Conservation (phyloP, 2,888 invertebrate genomes). For the Drosophila neonasuta region DNA sequence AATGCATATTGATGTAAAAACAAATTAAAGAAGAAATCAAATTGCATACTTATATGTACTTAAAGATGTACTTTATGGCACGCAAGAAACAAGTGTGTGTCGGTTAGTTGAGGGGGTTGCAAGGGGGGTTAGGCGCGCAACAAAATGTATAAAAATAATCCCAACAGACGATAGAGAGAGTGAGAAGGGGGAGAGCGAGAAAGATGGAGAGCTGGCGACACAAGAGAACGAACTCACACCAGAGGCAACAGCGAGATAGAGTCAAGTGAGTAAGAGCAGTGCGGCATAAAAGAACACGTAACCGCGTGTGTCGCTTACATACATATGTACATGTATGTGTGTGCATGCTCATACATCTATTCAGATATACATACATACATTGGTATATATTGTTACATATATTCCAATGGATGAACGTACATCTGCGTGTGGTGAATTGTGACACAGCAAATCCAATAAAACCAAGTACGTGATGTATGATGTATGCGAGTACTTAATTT, state of each 20-base stretch:
- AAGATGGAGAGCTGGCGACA: slow-evolving; percentile 28
- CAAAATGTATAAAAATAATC: slow-evolving; percentile 73
- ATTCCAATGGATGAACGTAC: slow-evolving; percentile 6
- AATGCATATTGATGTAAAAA: slow-evolving; percentile 6
- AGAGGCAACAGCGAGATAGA: slow-evolving; percentile 26
- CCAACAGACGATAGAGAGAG: slow-evolving; percentile 24
- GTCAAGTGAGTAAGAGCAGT: slow-evolving; percentile 42
- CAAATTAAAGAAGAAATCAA: slow-evolving; percentile 18
- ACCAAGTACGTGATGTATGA: slow-evolving; percentile 23
- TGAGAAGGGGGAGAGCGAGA: slow-evolving; percentile 16
- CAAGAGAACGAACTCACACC: slow-evolving; percentile 28
- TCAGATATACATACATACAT: slow-evolving; percentile 19
- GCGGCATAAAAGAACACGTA: slow-evolving; percentile 60
- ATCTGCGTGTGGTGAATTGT: slow-evolving; percentile 33
- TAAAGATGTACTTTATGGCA: slow-evolving; percentile 5
- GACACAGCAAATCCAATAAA: slow-evolving; percentile 49
- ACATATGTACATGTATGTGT: slow-evolving; percentile 18
- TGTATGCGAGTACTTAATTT: slow-evolving; percentile 22
- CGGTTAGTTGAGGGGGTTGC: slow-evolving; percentile 24
- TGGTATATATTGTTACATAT: slow-evolving; percentile 35
- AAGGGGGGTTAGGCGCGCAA: slow-evolving; percentile 49
- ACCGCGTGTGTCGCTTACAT: slow-evolving; percentile 57
- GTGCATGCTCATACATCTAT: slow-evolving; percentile 4
- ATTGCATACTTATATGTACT: slow-evolving; percentile 10
- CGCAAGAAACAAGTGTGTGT: slow-evolving; percentile 54